Base-by-base conservation (phyloP, 2,113 vertebrate genomes). In the Chroicocephalus ridibundus region DNA sequence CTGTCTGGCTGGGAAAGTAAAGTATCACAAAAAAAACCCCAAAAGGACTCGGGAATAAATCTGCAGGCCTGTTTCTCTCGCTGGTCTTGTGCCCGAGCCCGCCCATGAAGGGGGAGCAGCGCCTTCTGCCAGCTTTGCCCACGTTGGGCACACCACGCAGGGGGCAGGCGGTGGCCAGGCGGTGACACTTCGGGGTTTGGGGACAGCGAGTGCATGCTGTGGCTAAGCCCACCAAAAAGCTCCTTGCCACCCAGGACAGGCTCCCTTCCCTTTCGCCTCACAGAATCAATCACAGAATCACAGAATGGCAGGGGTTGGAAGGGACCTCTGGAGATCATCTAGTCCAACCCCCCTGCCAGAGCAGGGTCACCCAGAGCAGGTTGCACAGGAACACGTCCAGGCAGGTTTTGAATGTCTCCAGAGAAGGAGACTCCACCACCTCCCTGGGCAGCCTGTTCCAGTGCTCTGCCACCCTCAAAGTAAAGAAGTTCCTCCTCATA, bases 91-190 rank as follows among this genome's bases (percentile, higher is more conserved):
- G 71, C 79, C 71, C 0, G 0, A 64, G 57, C 11, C 27, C 17
- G 10, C 1, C 3, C 29, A 42, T 72, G 60, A 36, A 27, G 6
- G 5, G 3, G 42, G 24, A 87, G 44, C 55, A 19, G 31, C 0
- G 0, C 22, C 47, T 87, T 52, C 74, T 44, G 57, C 57, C 6
- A 26, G 54, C 49, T 69, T 65, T 69, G 75, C 57, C 70, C 27
- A 8, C 0, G 0, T 4, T 31, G 26, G 0, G 0, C 7, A 6
- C 46, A 29, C n/a, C 15, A 13, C 0, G 2, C 42, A 5, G 44
- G 26, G 46, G 14, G 19, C 42, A 66, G 51, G 29, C 0, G 0
- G n/a, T 4, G 5, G 64, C 1, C 1, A 26, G 1, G 0, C 2
- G 29, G 17, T 31, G 61, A 0, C 4, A 18, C 38, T 26, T 55